These are phyloP conservation scores for Drosophila pseudotakahashii DNA, from an alignment of 2,888 invertebrate species.

Conservation along the genomic window DNA sequence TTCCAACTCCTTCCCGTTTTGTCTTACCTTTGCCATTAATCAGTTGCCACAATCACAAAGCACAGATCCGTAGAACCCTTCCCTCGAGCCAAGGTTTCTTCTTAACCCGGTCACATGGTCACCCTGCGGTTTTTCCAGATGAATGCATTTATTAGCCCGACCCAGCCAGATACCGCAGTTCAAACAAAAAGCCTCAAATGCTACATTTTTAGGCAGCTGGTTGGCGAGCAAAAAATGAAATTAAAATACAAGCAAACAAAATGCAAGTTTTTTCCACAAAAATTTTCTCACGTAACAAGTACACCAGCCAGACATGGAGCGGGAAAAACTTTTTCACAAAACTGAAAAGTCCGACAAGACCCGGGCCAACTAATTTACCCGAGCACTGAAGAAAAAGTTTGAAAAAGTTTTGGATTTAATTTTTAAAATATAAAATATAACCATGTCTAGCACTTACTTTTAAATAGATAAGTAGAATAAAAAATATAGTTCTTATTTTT, in stretches of 20 bases:
- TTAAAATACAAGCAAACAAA: constrained; percentile 45
- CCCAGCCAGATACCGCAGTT: constrained; percentile 23
- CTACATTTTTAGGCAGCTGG: constrained; percentile 63
- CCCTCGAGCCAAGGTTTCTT: constrained; percentile 60
- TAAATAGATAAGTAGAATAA: too few species aligned
- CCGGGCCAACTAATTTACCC: constrained; percentile 63
- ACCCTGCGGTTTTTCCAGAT: constrained; percentile 51
- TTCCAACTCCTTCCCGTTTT: neutral
- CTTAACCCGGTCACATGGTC: constrained; percentile 57
- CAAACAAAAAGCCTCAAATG: constrained; percentile 29
- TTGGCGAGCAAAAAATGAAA: constrained; percentile 33
- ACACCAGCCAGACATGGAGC: constrained; percentile 46
- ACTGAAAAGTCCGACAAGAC: constrained; percentile 38
- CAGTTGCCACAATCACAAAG: constrained; percentile 28
- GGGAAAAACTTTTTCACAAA: constrained; percentile 47
- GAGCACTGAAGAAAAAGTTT: constrained; percentile 4
- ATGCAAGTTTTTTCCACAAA: constrained; percentile 58
- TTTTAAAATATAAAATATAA: neutral
- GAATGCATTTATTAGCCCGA: constrained; percentile 57
- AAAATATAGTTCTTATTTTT: too few species aligned
- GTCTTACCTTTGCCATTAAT: constrained; percentile 35
- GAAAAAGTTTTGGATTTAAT: neutral
- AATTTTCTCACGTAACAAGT: constrained; percentile 79
- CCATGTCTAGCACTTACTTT: too few species aligned
- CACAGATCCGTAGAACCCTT: constrained; percentile 50